A percentile compares a stretch with the other conserved stretches of the same genome.
Evolutionary conservation across 2,113 vertebrate species (phyloP).

Genomic region (Tauraco erythrolophus): DNA sequence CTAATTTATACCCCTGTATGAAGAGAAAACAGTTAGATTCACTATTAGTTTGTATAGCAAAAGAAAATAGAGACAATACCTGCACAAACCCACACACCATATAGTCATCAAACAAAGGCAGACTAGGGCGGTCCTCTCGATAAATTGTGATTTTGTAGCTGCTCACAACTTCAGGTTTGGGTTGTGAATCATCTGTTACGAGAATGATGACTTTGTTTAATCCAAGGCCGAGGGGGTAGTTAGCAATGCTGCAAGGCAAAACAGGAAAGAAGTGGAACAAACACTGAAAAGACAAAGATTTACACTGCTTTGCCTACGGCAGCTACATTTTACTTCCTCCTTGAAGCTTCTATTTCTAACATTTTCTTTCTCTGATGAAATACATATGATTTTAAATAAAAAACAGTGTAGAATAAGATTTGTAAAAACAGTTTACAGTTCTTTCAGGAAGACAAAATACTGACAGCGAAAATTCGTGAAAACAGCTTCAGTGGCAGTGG

Average conservation of each 20-base stretch:
- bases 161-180: slow-evolving; percentile 74
- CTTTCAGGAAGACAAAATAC: background rate
- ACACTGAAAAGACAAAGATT: background rate
- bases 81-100: slow-evolving; percentile 90
- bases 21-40: background rate
- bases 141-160: slow-evolving; percentile 88
- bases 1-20: background rate
- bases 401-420: background rate
- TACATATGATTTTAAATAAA: background rate
- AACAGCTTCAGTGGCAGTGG: background rate
- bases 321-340: background rate
- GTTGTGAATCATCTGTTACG: slow-evolving; percentile 75
- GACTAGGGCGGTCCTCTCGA: slow-evolving; percentile 90
- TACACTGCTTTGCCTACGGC: background rate
- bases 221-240: slow-evolving; percentile 90
- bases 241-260: slow-evolving; percentile 79
- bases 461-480: background rate
- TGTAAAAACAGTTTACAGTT: background rate
- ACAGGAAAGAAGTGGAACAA: background rate
- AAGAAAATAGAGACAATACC: slow-evolving; percentile 73
- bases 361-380: background rate
- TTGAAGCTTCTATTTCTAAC: background rate
- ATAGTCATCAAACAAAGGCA: slow-evolving; percentile 91
- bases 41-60: background rate
- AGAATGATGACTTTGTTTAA: slow-evolving; percentile 85